Percentiles rank a stretch among this genome's conserved stretches.
phyloP scores from a whole-genome alignment of 2,888 invertebrate genomes.

The Pardosa pseudoannulata region DNA sequence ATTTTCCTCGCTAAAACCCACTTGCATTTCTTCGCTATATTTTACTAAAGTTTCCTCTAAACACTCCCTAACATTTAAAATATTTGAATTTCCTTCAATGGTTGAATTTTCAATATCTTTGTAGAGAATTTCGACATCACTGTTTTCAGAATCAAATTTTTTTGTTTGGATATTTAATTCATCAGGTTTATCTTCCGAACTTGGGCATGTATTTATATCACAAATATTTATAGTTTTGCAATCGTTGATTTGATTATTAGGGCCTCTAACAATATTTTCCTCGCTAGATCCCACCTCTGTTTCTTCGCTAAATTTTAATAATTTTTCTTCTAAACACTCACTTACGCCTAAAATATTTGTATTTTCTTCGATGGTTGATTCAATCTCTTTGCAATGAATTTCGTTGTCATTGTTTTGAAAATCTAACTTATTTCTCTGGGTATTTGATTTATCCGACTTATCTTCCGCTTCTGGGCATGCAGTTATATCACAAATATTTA shows the following conservation, averaged over 20 bases:
- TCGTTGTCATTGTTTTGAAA: background rate
- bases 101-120: background rate
- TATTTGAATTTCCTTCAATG: background rate
- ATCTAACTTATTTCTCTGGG: background rate
- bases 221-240: too few relatives aligned
- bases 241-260: too few relatives aligned
- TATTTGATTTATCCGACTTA: too few relatives aligned
- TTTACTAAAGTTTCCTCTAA: background rate
- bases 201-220: too few relatives aligned
- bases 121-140: background rate
- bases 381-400: background rate
- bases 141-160: background rate
- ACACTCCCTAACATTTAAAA: background rate
- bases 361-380: background rate
- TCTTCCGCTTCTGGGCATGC: too few relatives aligned
- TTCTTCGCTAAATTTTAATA: background rate
- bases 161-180: background rate
- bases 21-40: background rate
- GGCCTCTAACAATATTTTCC: background rate
- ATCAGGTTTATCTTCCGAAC: too few relatives aligned
- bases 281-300: background rate
- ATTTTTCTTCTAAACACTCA: background rate
- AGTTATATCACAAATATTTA: too few relatives aligned
- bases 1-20: background rate
- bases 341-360: background rate